Percentiles rank a stretch among this genome's conserved stretches.
Evolutionary conservation across 2,113 vertebrate species (phyloP).

Genomic region (Corydoras sp.): DNA sequence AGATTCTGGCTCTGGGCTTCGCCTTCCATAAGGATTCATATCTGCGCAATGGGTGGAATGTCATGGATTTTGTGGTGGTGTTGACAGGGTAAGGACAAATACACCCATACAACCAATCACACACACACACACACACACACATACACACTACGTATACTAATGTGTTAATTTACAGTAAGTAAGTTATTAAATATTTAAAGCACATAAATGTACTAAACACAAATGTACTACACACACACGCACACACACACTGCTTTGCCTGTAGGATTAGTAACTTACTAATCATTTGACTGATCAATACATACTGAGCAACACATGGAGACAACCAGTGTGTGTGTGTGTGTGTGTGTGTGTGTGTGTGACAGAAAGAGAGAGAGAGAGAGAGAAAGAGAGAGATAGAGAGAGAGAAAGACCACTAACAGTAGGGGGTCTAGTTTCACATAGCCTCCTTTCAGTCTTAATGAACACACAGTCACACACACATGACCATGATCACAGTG

Average conservation of each 20-base stretch:
- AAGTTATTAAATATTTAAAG: too few relatives aligned
- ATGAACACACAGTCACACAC: constrained; percentile 54
- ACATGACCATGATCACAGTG: constrained; percentile 55
- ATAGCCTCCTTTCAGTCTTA: constrained; percentile 47
- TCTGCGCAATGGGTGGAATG: constrained; percentile 89
- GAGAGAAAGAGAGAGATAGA: not conserved
- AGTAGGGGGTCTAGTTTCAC: constrained; percentile 46
- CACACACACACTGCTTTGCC: not conserved
- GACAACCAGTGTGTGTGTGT: not conserved
- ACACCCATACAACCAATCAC: constrained; percentile 12
- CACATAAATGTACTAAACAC: too few relatives aligned
- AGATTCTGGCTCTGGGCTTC: constrained; percentile 90
- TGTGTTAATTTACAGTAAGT: too few relatives aligned
- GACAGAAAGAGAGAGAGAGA: not conserved
- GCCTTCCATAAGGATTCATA: constrained; percentile 93
- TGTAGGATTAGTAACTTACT: not conserved
- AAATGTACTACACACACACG: not conserved
- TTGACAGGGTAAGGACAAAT: constrained; percentile 79
- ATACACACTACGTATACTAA: not conserved
- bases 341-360: constrained; percentile 22
- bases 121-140: not conserved
- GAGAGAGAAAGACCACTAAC: constrained; percentile 1
- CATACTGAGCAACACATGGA: not conserved
- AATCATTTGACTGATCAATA: not conserved
- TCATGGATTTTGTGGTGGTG: constrained; percentile 95